Conservation (phyloP, 2,888 invertebrate species). For the Bugula neritina region DNA sequence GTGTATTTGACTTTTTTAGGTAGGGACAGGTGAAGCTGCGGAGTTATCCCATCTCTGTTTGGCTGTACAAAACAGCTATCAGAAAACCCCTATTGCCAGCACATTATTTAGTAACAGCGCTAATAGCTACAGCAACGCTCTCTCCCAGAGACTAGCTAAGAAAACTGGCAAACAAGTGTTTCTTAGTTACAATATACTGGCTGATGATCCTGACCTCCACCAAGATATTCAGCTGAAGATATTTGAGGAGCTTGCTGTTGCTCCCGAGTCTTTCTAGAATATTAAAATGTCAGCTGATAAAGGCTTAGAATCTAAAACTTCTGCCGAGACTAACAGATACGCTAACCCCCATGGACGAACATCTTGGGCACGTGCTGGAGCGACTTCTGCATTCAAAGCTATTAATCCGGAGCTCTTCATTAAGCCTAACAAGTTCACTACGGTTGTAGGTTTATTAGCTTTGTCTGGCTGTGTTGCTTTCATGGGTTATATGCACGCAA, state of each 20-base stretch:
- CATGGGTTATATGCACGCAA: constrained; percentile 24
- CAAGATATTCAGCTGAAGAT: neutral
- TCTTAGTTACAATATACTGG: neutral
- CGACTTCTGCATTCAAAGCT: constrained; percentile 26
- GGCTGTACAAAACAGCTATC: constrained; percentile 6
- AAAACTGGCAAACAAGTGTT: constrained; percentile 16
- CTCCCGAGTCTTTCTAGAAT: constrained; percentile 1
- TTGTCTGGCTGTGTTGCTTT: constrained; percentile 25
- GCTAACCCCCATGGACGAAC: constrained; percentile 22
- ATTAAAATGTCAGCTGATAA: neutral
- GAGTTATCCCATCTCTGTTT: constrained; percentile 7
- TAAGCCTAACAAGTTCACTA: constrained; percentile 24
- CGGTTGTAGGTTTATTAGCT: neutral
- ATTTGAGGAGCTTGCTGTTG: neutral
- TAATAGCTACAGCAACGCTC: neutral
- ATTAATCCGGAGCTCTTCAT: constrained; percentile 27
- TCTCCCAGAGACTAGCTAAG: constrained; percentile 7
- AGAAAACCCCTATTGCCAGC: neutral
- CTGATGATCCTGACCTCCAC: constrained; percentile 10
- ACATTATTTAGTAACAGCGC: neutral
- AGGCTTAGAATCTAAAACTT: neutral
- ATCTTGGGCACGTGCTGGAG: constrained; percentile 14
- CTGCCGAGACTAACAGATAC: neutral
- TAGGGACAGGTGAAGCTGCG: neutral
- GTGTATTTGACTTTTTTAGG: too few species aligned